These are phyloP conservation scores for Idaea biselata DNA, from an alignment of 2,888 invertebrate species.

Conservation along the genomic window DNA sequence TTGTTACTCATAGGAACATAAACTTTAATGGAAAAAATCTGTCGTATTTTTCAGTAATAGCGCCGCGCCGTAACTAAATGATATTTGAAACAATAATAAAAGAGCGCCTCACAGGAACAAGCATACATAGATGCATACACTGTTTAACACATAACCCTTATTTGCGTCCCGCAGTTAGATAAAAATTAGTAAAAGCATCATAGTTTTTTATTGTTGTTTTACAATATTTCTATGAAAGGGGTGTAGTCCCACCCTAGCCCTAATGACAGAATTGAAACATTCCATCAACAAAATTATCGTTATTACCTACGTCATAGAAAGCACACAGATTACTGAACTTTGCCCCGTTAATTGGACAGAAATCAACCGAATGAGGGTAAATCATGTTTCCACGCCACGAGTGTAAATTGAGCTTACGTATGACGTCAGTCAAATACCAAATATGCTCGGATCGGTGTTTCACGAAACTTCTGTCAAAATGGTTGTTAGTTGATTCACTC, in stretches of 20 bases:
- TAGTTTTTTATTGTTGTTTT: too few species aligned
- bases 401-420: slow-evolving; percentile 23
- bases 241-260: slow-evolving; percentile 4
- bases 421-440: slow-evolving; percentile 29
- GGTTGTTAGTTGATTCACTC: slow-evolving; percentile 1
- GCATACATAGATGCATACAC: too few species aligned
- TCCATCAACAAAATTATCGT: slow-evolving; percentile 6
- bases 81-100: not conserved
- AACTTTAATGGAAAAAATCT: not conserved
- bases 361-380: slow-evolving; percentile 24
- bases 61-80: not conserved
- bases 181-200: too few species aligned
- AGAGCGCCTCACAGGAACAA: too few species aligned
- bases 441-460: slow-evolving; percentile 25
- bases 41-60: not conserved
- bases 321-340: slow-evolving; percentile 20
- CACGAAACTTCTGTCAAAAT: slow-evolving; percentile 13
- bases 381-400: slow-evolving; percentile 22
- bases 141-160: too few species aligned
- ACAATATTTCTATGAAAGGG: not conserved
- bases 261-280: not conserved
- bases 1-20: not conserved
- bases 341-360: slow-evolving; percentile 19
- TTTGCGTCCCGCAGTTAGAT: too few species aligned
- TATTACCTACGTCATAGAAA: slow-evolving; percentile 6